These are phyloP conservation scores for Sebastes itinus DNA, from an alignment of 2,797 vertebrate species.

Conservation along the genomic window DNA sequence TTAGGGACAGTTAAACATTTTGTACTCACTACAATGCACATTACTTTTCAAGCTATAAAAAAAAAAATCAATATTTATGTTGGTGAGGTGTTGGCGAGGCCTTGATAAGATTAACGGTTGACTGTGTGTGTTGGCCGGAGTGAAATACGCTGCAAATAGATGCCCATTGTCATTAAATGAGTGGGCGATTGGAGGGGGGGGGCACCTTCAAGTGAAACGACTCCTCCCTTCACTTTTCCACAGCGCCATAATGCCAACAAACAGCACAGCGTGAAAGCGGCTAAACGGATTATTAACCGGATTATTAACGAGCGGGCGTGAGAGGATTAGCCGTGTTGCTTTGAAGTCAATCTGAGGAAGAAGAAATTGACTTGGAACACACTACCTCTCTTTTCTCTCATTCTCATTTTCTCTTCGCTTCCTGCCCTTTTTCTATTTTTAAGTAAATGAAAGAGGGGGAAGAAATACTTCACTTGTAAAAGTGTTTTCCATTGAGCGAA, in stretches of 20 bases:
- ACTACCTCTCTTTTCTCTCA: constrained; percentile 9
- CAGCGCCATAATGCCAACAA: constrained; percentile 73
- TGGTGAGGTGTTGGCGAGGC: neutral
- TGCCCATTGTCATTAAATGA: neutral
- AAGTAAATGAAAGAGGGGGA: constrained; percentile 9
- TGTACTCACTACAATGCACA: neutral
- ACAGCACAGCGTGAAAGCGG: constrained; percentile 75
- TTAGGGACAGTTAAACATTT: neutral
- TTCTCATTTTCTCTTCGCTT: neutral
- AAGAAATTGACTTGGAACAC: constrained; percentile 75
- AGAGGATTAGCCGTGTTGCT: constrained; percentile 81
- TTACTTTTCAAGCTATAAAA: neutral
- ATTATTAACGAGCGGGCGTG: constrained; percentile 82
- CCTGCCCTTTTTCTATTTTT: constrained; percentile 46
- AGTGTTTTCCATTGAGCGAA: constrained; percentile 11
- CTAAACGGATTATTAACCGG: constrained; percentile 84
- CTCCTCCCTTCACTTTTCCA: constrained; percentile 45
- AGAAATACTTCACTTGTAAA: constrained; percentile 2
- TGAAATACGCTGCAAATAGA: constrained; percentile 2
- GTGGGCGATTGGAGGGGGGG: neutral
- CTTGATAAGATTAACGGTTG: neutral
- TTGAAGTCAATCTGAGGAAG: constrained; percentile 80
- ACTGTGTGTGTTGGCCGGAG: neutral
- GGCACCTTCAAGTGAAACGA: constrained; percentile 26
- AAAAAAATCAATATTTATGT: neutral